These are phyloP conservation scores for Dermatemys mawii DNA, from an alignment of 2,113 vertebrate species.

Conservation along the genomic window DNA sequence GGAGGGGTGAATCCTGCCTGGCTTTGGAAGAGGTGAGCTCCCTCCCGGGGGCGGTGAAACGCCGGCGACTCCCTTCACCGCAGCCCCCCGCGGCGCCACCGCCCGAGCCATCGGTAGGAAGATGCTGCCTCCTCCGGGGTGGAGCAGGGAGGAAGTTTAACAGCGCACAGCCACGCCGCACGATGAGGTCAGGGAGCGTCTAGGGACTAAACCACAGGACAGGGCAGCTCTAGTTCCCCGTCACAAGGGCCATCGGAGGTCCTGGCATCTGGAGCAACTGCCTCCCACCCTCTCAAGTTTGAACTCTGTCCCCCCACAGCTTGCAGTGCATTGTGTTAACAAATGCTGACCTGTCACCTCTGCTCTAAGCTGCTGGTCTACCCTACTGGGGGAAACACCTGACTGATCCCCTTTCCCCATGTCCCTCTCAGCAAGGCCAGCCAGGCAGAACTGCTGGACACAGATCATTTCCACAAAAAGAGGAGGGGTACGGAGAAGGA, in stretches of 20 bases:
- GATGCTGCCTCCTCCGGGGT: background rate
- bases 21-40: no score
- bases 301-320: background rate
- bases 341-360: background rate
- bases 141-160: background rate
- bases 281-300: background rate
- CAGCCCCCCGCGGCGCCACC: no score
- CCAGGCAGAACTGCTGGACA: background rate
- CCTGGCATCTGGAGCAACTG: background rate
- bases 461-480: background rate
- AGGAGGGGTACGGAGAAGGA: background rate
- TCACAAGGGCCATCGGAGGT: background rate
- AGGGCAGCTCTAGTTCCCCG: background rate
- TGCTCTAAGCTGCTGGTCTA: background rate
- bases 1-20: no score
- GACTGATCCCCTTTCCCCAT: fast-evolving
- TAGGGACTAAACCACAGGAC: background rate
- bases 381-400: background rate
- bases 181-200: background rate
- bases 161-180: background rate
- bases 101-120: background rate
- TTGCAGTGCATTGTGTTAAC: background rate
- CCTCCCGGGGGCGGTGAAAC: no score
- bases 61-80: fast-evolving
- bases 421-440: background rate